These are phyloP conservation scores for Stegastes partitus DNA, from an alignment of 2,113 vertebrate genomes.

Conservation along the genomic window DNA sequence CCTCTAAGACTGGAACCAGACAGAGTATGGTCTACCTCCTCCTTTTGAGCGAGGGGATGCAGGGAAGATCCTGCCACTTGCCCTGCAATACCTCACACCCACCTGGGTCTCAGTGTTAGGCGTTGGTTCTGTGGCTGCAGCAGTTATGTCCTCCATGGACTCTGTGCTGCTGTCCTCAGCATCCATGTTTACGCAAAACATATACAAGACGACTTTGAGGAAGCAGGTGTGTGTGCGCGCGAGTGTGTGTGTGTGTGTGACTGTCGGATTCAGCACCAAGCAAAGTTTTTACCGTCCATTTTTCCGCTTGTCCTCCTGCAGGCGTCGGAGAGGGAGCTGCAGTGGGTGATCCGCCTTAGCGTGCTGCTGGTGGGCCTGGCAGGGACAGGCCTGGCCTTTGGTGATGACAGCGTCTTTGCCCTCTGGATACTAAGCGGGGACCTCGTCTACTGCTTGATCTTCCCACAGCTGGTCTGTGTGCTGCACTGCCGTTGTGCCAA, in stretches of 20 bases:
- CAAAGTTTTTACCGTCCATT: background rate
- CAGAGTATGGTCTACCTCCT: constrained; percentile 83
- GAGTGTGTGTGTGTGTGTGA: background rate
- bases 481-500: constrained; percentile 75
- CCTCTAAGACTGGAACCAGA: constrained; percentile 88
- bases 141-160: constrained; percentile 76
- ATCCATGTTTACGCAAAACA: constrained; percentile 75
- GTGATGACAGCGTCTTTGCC: constrained; percentile 78
- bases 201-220: constrained; percentile 83
- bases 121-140: constrained; percentile 66
- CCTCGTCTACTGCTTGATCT: constrained; percentile 83
- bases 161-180: constrained; percentile 71
- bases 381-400: constrained; percentile 82
- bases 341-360: constrained; percentile 81
- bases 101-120: constrained; percentile 72
- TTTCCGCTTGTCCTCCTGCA: constrained; percentile 48
- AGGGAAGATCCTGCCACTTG: constrained; percentile 82
- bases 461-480: constrained; percentile 80
- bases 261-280: background rate
- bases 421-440: constrained; percentile 85
- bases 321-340: constrained; percentile 83
- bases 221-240: constrained; percentile 77
- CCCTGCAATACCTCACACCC: constrained; percentile 84
- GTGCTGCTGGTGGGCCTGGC: constrained; percentile 80
- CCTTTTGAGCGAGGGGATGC: constrained; percentile 83